phyloP scores from a whole-genome alignment of 2,888 invertebrate genomes.

The Thymelicus sylvestris region DNA sequence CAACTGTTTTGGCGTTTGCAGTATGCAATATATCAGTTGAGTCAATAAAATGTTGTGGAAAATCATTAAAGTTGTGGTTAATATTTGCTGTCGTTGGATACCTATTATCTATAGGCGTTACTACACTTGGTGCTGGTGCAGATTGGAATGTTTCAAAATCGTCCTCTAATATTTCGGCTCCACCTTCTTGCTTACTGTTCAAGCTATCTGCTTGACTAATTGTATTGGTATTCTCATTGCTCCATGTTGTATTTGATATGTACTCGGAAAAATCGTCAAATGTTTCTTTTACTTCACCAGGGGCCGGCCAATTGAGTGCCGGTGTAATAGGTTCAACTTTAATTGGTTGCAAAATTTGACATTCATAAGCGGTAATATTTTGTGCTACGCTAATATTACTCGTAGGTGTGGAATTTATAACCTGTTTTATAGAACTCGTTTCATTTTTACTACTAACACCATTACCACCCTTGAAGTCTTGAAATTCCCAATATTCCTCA shows the following conservation, averaged over 20 bases:
- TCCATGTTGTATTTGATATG: constrained; percentile 60
- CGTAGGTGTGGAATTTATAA: constrained; percentile 38
- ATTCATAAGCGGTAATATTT: constrained; percentile 50
- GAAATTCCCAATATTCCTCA: constrained; percentile 76
- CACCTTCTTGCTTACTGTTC: constrained; percentile 23
- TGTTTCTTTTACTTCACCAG: constrained; percentile 76
- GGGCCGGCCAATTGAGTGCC: constrained; percentile 80
- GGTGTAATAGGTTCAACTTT: constrained; percentile 73
- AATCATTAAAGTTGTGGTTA: constrained; percentile 4
- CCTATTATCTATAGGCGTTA: constrained; percentile 33
- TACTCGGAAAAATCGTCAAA: constrained; percentile 79
- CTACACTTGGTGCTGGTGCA: constrained; percentile 52
- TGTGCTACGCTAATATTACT: constrained; percentile 4
- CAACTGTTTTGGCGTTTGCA: constrained; percentile 20
- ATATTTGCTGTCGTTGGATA: constrained; percentile 46
- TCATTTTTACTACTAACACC: constrained; percentile 38
- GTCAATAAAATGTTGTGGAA: constrained; percentile 11
- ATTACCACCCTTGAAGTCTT: constrained; percentile 69
- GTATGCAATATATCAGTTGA: background rate
- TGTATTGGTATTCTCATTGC: constrained; percentile 45
- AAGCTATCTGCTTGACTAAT: constrained; percentile 9
- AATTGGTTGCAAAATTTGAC: constrained; percentile 73
- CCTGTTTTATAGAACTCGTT: background rate
- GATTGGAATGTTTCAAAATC: constrained; percentile 80
- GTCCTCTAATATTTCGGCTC: constrained; percentile 55